phyloP scores from a whole-genome alignment of 2,113 vertebrate species.

The Megaleporinus macrocephalus region DNA sequence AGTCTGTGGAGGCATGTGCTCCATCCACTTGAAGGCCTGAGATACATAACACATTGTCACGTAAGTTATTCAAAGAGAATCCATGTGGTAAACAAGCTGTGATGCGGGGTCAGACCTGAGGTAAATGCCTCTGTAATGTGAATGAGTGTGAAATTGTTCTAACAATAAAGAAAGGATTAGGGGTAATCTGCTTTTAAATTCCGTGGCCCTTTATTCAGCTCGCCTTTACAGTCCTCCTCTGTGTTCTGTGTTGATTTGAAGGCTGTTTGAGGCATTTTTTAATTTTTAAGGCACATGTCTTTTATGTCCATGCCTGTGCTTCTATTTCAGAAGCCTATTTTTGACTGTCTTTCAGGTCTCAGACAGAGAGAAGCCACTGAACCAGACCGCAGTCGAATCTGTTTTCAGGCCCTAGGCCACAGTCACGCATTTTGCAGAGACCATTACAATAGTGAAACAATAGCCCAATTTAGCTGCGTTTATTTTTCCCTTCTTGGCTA shows the following conservation, averaged over 20 bases:
- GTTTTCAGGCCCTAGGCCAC: slow-evolving; percentile 63
- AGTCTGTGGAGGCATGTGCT: neutral
- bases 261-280: slow-evolving; percentile 15
- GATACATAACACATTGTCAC: neutral
- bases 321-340: slow-evolving; percentile 12
- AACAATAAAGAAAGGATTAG: too few relatives aligned
- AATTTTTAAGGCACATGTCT: neutral
- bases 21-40: neutral
- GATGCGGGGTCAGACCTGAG: neutral
- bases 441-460: slow-evolving; percentile 50
- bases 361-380: slow-evolving; percentile 38
- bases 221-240: slow-evolving; percentile 1
- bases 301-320: neutral
- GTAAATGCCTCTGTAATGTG: neutral
- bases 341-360: slow-evolving; percentile 19
- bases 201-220: neutral
- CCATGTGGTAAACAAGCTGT: too few relatives aligned
- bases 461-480: slow-evolving; percentile 31
- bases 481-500: slow-evolving; percentile 44
- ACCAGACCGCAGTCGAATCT: slow-evolving; percentile 63
- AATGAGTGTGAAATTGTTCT: neutral
- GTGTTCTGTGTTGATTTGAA: slow-evolving; percentile 3
- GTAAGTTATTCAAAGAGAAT: neutral
- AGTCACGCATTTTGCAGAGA: slow-evolving; percentile 57
- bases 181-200: neutral